Base-by-base conservation (phyloP, 2,113 vertebrate genomes). In the Platycercus adscitus region DNA sequence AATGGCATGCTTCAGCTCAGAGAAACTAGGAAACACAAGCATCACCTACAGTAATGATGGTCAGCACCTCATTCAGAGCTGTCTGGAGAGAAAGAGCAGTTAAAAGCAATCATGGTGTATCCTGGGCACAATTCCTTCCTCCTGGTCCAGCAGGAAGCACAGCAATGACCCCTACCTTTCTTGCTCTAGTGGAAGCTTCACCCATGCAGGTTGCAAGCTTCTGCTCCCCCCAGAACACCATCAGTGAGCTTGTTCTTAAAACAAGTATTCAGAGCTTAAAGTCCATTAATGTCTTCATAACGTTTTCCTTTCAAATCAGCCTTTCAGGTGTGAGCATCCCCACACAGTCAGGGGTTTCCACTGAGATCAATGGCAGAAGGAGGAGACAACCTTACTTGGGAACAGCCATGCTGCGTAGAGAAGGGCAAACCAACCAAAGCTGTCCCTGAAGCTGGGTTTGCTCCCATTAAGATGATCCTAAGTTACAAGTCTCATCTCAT, bases 371-470 rank as follows among this genome's bases (percentile, higher is more conserved):
- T 0, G 9, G 3, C 49, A 61, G 63, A 35, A 80, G 0, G 41
- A 89, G 47, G 82, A 68, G 63, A 53, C 50, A 21, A 68, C 17
- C 19, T 39, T 6, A 18, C 29, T 39, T 39, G 20, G 60, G 13
- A n/a, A 39, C 4, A 41, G 52, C 39, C 55, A 6, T 0, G 1
- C 5, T 19, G 21, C 68, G 29, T 0, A 19, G 2, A 13, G 9
- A n/a, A 46, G 49, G 5, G 17, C 10, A 17, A n/a, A 66, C 18
- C 55, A 39, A 15, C 21, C 4, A 4, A 0, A 60, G 60, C 0
- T 37, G 39, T 25, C 68, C 13, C 64, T 31, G 5, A 47, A 46
- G 35, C 6, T 41, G 8, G 9, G 47, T 31, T 73, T 46, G 65
- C 2, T 63, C 70, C 75, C 31, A 2, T 5, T 10, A 23, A 58